phyloP scores from a whole-genome alignment of 1,140 invertebrate species.

The Lucilia cuprina region DNA sequence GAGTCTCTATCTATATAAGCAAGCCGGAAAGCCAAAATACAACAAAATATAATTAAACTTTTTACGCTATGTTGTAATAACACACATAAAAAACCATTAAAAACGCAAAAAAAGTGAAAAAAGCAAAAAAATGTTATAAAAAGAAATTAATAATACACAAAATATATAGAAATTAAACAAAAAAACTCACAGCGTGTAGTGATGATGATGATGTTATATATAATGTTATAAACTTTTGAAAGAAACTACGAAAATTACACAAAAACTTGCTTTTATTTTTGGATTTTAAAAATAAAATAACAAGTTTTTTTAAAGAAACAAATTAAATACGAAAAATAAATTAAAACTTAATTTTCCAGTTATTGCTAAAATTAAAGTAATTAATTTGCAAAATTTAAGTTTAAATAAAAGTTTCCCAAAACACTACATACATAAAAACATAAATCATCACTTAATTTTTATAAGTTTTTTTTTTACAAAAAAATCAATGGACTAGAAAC shows the following conservation, averaged over 20 bases:
- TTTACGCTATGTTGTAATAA: constrained; percentile 11
- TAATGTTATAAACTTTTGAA: not conserved
- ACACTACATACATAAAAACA: not conserved
- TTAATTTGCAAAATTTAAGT: not conserved
- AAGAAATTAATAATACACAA: constrained; percentile 6
- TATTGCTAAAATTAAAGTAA: not conserved
- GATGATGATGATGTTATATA: constrained; percentile 12
- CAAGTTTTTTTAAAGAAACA: constrained; percentile 18
- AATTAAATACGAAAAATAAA: not conserved
- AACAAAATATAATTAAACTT: not conserved
- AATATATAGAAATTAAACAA: not conserved
- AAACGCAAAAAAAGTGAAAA: constrained; percentile 16
- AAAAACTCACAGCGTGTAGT: constrained; percentile 10
- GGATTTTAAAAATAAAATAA: not conserved
- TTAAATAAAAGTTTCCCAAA: not conserved
- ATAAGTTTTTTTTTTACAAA: not conserved
- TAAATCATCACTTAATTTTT: not conserved
- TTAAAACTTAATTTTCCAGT: not conserved
- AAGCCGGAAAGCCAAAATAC: constrained; percentile 1
- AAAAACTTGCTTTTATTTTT: constrained; percentile 34
- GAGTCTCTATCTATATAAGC: not conserved
- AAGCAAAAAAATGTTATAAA: constrained; percentile 22
- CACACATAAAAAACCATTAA: constrained; percentile 1
- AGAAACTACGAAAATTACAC: not conserved
- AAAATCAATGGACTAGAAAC: not conserved